phyloP scores from a whole-genome alignment of 1,140 invertebrate genomes.

The Apis florea region DNA sequence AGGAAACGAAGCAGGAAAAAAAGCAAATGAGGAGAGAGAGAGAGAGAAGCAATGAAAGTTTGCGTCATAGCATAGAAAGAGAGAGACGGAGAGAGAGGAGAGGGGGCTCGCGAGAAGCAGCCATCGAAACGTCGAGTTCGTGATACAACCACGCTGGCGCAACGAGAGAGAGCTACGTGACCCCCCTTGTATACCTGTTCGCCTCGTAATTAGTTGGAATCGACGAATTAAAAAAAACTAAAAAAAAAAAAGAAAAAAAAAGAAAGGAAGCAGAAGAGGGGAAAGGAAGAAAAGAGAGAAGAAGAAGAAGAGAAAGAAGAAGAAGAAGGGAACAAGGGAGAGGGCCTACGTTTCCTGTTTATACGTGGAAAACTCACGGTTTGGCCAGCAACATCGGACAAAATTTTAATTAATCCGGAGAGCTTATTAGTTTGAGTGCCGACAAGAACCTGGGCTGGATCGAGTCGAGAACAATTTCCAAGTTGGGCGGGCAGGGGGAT shows the following conservation, averaged over 20 bases:
- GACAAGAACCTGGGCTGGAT: slow-evolving; percentile 41
- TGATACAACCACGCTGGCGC: not conserved
- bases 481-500: slow-evolving; percentile 45
- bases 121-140: slow-evolving; percentile 15
- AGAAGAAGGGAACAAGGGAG: too few species aligned
- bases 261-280: not conserved
- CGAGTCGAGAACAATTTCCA: slow-evolving; percentile 55
- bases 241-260: too few species aligned
- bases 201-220: slow-evolving; percentile 43
- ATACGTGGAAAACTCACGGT: slow-evolving; percentile 42
- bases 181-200: slow-evolving; percentile 1
- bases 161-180: not conserved
- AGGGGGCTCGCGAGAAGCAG: not conserved
- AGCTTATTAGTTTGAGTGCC: slow-evolving; percentile 67
- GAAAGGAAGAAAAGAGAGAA: not conserved
- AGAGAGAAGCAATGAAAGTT: not conserved
- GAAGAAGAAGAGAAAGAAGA: not conserved
- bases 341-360: slow-evolving; percentile 44
- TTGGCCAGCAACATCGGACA: slow-evolving; percentile 49
- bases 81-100: not conserved
- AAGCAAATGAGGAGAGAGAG: not conserved
- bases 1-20: not conserved
- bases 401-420: slow-evolving; percentile 71
- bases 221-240: slow-evolving; percentile 28
- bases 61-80: not conserved